A percentile compares a stretch with the other conserved stretches of the same genome.
Conservation (phyloP, 2,888 invertebrate species). For the Acutogordius australiensis region DNA sequence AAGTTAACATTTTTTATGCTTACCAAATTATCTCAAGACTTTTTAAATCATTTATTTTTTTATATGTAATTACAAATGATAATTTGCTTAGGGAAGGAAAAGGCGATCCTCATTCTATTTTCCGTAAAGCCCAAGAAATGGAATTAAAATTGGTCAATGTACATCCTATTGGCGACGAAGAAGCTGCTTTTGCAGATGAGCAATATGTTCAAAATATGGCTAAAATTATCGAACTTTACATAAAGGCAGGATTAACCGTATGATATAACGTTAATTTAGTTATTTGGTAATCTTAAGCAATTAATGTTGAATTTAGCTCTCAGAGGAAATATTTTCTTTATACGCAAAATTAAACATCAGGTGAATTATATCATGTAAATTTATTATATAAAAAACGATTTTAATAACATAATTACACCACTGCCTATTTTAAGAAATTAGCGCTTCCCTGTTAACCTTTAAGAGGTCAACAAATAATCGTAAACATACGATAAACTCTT, state of each 20-base stretch:
- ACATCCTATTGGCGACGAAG: not conserved
- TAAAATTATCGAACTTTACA: not conserved
- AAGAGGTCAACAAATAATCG: too few relatives aligned
- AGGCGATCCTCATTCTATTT: not conserved
- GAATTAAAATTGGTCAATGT: not conserved
- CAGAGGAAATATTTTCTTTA: too few relatives aligned
- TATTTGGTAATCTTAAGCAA: too few relatives aligned
- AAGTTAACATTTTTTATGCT: not conserved
- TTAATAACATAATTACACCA: too few relatives aligned
- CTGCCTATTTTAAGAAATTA: too few relatives aligned
- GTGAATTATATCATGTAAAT: not conserved
- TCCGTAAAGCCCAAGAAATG: constrained; percentile 1
- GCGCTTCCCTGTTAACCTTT: too few relatives aligned
- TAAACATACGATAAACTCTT: too few relatives aligned
- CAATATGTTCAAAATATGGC: not conserved
- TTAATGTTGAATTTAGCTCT: too few relatives aligned
- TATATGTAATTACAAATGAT: not conserved
- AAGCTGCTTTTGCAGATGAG: not conserved
- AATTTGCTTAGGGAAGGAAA: not conserved
- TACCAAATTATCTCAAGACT: too few relatives aligned
- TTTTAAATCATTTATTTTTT: too few relatives aligned
- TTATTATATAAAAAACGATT: not conserved
- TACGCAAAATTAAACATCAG: too few relatives aligned
- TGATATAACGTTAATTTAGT: too few relatives aligned
- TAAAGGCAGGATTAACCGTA: constrained; percentile 1